These are phyloP conservation scores for Perccottus glenii DNA, from an alignment of 2,113 vertebrate species.

Conservation along the genomic window DNA sequence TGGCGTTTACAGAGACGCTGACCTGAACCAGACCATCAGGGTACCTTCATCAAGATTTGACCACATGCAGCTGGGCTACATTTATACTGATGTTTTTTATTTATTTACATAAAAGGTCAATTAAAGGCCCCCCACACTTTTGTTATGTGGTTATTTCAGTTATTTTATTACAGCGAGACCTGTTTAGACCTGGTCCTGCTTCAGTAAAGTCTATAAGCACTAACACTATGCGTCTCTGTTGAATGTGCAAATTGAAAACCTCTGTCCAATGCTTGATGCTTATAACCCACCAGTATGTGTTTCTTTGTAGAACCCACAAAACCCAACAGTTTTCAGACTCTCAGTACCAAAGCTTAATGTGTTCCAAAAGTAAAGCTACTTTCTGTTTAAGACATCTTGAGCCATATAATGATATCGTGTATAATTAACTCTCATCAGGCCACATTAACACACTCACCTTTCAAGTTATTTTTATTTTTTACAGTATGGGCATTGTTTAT, in stretches of 20 bases:
- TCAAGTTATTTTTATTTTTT: conserved; percentile 26
- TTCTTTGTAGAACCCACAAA: conserved; percentile 27
- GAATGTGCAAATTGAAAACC: conserved; percentile 18
- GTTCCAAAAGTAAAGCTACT: conserved; percentile 36
- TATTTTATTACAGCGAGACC: no score
- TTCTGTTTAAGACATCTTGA: conserved; percentile 15
- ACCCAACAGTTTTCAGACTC: conserved; percentile 1
- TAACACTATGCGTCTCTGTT: not conserved
- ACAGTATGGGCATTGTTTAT: conserved; percentile 5
- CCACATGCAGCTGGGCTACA: conserved; percentile 25
- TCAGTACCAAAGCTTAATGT: conserved; percentile 15
- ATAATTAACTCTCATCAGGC: conserved; percentile 14
- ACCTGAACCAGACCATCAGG: conserved; percentile 27
- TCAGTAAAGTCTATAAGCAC: no score
- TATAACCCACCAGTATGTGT: conserved; percentile 27
- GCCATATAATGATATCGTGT: conserved; percentile 34
- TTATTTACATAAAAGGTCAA: no score
- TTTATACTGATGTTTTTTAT: not conserved
- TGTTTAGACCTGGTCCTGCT: no score
- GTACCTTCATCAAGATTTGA: not conserved
- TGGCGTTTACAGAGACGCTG: conserved; percentile 12
- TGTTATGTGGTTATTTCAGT: no score
- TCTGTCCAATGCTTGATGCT: conserved; percentile 5
- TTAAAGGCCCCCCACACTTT: no score
- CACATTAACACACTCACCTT: conserved; percentile 8